Conservation (phyloP, 1,140 invertebrate species). For the Saxidomus purpurata region DNA sequence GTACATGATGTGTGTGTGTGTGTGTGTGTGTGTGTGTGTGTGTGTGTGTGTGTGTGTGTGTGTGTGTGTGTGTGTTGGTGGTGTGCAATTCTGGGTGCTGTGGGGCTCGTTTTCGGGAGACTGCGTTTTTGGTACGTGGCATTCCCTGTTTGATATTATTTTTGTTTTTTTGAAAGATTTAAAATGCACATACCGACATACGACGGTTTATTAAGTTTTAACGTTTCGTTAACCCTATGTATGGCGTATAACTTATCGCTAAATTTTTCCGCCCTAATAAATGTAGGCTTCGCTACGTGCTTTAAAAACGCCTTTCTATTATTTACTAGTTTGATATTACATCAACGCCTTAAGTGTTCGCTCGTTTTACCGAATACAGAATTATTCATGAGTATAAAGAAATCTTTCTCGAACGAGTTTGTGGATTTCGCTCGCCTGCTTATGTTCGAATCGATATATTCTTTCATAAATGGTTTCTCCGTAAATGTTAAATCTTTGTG, state of each 20-base stretch:
- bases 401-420: constrained; percentile 85
- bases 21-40: no score
- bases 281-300: neutral
- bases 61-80: no score
- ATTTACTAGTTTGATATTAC: constrained; percentile 2
- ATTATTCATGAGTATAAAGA: constrained; percentile 63
- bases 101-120: no score
- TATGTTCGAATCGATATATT: constrained; percentile 71
- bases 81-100: no score
- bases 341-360: constrained; percentile 43
- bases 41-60: no score
- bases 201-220: neutral
- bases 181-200: constrained; percentile 2
- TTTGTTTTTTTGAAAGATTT: no score
- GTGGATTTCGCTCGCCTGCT: constrained; percentile 81
- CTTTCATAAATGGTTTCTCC: constrained; percentile 63
- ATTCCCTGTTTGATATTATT: no score
- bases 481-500: constrained; percentile 61
- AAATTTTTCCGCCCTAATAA: neutral
- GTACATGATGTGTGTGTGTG: no score
- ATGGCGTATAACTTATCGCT: neutral
- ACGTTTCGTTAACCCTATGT: neutral
- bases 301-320: neutral
- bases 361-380: neutral
- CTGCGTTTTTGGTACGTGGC: no score